These are phyloP conservation scores for Chamaea fasciata DNA, from an alignment of 2,113 vertebrate genomes.

Conservation along the genomic window DNA sequence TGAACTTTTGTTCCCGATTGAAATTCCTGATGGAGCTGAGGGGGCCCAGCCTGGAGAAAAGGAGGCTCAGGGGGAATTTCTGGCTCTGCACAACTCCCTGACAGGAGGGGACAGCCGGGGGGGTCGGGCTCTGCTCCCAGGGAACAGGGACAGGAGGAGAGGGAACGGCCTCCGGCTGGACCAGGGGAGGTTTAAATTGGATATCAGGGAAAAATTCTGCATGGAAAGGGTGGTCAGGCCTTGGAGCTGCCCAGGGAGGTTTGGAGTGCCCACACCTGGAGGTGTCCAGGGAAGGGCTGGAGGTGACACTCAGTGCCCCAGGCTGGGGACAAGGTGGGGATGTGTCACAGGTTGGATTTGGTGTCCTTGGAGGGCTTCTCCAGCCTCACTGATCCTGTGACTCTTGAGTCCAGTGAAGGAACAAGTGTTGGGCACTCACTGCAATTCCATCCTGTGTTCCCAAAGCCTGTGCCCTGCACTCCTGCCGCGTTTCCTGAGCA, in stretches of 20 bases:
- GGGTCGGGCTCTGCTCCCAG: not conserved
- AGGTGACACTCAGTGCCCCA: fast-evolving
- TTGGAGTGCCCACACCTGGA: not conserved
- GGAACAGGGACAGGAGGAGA: not conserved
- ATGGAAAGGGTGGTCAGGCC: fast-evolving
- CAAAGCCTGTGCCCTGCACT: not conserved
- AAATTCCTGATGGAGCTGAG: not conserved
- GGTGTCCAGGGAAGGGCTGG: fast-evolving
- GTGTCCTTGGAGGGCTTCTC: not conserved
- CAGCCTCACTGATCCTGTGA: not conserved
- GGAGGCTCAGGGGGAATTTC: not conserved
- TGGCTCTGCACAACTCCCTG: not conserved
- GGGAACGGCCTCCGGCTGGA: fast-evolving
- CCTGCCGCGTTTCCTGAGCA: not conserved
- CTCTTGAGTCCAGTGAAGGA: not conserved
- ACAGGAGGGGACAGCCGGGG: not conserved
- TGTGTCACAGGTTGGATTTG: fast-evolving
- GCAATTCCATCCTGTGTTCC: not conserved
- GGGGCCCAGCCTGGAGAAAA: not conserved
- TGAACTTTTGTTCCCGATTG: not conserved
- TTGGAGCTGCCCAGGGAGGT: not conserved
- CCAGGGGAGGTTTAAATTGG: fast-evolving
- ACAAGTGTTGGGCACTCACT: not conserved
- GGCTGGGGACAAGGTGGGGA: not conserved
- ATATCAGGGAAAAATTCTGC: fast-evolving